These are phyloP conservation scores for Eupeodes latifasciatus DNA, from an alignment of 2,888 invertebrate genomes.

Conservation along the genomic window DNA sequence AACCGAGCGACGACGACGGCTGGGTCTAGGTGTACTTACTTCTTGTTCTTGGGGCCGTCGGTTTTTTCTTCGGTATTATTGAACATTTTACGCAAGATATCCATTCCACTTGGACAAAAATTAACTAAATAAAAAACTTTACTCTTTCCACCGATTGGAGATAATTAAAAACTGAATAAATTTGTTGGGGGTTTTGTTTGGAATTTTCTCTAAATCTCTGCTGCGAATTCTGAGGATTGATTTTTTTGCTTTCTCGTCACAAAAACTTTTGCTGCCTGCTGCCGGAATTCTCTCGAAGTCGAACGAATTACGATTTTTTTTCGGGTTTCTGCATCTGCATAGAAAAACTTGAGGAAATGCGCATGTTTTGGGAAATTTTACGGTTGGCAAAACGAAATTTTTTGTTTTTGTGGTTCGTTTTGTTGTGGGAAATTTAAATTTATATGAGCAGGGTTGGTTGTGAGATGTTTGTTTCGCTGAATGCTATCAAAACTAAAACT, in stretches of 20 bases:
- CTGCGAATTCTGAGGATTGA: slow-evolving; percentile 10
- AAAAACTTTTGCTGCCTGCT: slow-evolving; percentile 46
- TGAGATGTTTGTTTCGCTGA: background rate
- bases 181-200: slow-evolving; percentile 40
- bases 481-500: background rate
- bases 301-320: slow-evolving; percentile 66
- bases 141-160: slow-evolving; percentile 39
- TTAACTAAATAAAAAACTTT: slow-evolving; percentile 66
- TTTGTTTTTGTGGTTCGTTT: slow-evolving; percentile 28
- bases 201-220: background rate
- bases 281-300: slow-evolving; percentile 72
- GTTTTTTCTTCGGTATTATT: slow-evolving; percentile 78
- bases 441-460: slow-evolving; percentile 24
- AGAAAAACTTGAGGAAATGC: slow-evolving; percentile 55
- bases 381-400: slow-evolving; percentile 40
- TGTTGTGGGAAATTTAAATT: slow-evolving; percentile 53
- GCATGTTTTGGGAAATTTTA: slow-evolving; percentile 73
- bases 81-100: slow-evolving; percentile 81
- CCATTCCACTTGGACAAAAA: slow-evolving; percentile 77
- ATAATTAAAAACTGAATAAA: slow-evolving; percentile 47
- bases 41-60: slow-evolving; percentile 78
- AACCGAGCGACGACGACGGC: background rate
- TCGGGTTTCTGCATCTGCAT: slow-evolving; percentile 33
- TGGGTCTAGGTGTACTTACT: slow-evolving; percentile 68
- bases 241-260: slow-evolving; percentile 49